Base-by-base conservation (phyloP, 2,888 invertebrate genomes). In the Notocelia uddmanniana region DNA sequence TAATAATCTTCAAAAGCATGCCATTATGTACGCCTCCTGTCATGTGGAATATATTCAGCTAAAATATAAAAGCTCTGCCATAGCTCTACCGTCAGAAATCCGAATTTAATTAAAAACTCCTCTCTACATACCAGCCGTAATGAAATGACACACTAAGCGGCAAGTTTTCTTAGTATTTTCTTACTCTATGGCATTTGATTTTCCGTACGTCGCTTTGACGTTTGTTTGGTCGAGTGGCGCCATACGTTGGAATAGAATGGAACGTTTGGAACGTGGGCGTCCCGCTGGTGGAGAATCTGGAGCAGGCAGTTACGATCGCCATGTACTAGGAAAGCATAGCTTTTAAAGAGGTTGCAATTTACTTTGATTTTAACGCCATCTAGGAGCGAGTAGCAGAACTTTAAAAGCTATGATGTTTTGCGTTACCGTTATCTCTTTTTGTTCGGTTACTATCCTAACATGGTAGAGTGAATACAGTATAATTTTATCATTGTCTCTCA, bases 301-400 rank as follows among this genome's bases (percentile, higher is more conserved):
- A 93, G 92, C 93, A 92, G 93, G 90, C 89, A 85, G 89, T 89
- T 89, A 88, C 90, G 91, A 92, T 93, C 92, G 92, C 92, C 89
- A 88, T 86, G 88, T 92, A 93, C 89, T 83, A 92, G 90, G 92
- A 80, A 64, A 77, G 73, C 87, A 93, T 85, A 78, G 79, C 19
- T 1, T 0, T 21, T 11, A 0, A 31, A 23, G 45, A 34, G 71
- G 59, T 74, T 75, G 15, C 73, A 13, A 9, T 3, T 52, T 10
- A 52, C 31, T 50, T 63, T 21, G 55, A n/a, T 52, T 15, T 8
- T 18, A 52, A 6, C 67, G 85, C 76, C 81, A 84, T 81, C 89
- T 89, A 73, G 74, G 67, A 73, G 11, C 0, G 31, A 79, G 71
- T 79, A 77, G 82, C 37, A 2, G 23, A 76, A 81, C 74, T 74